Evolutionary conservation across 2,113 vertebrate genomes (phyloP), one percentile per base, ranked within the genome.

Genomic region (Phylloscopus whistleri): DNA sequence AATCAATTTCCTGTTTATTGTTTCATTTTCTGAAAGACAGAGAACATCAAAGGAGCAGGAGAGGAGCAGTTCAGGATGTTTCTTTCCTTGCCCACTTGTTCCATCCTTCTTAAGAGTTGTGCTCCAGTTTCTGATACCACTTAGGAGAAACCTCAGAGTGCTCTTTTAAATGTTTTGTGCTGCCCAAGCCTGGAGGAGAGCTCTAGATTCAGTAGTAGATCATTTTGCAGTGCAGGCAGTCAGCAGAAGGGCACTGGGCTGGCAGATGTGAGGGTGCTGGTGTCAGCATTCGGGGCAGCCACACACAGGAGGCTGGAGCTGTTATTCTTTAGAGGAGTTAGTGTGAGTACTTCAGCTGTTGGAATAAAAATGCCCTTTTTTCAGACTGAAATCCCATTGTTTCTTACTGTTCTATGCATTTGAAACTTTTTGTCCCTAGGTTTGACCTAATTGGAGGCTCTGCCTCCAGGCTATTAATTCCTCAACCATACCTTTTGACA

Each of bases 371-470:
- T 37, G 31, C 37, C 48, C 27, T 87, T 90, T 89, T 79, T 43
- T 11, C 46, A 26, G 22, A 35, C 41, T 48, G 46, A 88, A 94
- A 92, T 93, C 22, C 10, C 35, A 13, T 67, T 78, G 55, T 81
- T 94, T 79, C 48, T 79, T 75, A 64, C 16, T 73, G n/a, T 53
- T 81, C 43, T 83, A 70, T 88, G 83, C 89, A 73, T 82, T 48
- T 63, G 68, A 84, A 84, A 81, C 39, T 73, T 89, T 92, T 66
- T 75, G 51, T 90, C 62, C 53, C 30, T 30, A 62, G 49, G 37
- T 92, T 94, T 93, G 90, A 92, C 85, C 90, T 93, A 95, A 90
- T 81, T 92, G 86, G 52, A 89, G 79, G 68, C 49, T 90, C 70
- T 93, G 79, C 88, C 83, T 95, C 52, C 37, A 64, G 90, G 92